Percentiles rank a stretch among this genome's conserved stretches.
Conservation (phyloP, 2,797 vertebrate genomes). For the Myoxocephalus aenaeus region DNA sequence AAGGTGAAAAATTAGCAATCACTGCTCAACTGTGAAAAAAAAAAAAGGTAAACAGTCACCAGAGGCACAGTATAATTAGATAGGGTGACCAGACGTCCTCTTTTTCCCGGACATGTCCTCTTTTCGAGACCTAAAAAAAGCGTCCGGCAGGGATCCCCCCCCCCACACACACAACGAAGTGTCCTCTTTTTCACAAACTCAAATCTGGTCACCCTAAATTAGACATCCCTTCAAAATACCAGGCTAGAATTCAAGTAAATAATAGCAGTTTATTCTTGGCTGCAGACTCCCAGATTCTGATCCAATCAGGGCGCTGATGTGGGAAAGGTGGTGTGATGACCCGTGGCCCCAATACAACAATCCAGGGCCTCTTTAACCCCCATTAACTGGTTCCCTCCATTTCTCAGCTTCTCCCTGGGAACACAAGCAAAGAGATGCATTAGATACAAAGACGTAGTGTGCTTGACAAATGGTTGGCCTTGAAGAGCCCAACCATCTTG, state of each 20-base stretch:
- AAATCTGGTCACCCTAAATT: too few relatives aligned
- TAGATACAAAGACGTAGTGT: neutral
- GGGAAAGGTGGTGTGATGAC: slow-evolving; percentile 61
- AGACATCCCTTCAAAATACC: neutral
- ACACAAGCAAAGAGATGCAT: neutral
- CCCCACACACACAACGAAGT: too few relatives aligned
- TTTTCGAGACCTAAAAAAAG: too few relatives aligned
- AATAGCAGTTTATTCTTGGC: neutral
- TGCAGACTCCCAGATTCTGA: neutral
- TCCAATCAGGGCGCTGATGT: slow-evolving; percentile 70
- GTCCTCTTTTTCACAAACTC: too few relatives aligned
- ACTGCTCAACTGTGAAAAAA: neutral
- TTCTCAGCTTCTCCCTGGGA: slow-evolving; percentile 86
- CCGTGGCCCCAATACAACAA: slow-evolving; percentile 76
- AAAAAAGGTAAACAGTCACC: neutral
- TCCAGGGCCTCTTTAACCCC: slow-evolving; percentile 86
- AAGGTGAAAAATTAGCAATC: neutral
- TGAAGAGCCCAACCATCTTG: neutral
- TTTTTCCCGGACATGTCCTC: too few relatives aligned
- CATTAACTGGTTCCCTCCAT: slow-evolving; percentile 87
- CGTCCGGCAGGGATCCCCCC: too few relatives aligned
- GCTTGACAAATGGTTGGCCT: neutral
- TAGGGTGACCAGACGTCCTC: too few relatives aligned
- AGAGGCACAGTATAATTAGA: neutral
- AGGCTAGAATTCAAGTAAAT: slow-evolving; percentile 16